A percentile compares a stretch with the other conserved stretches of the same genome.
These are phyloP conservation scores for Sclerodermus sp. DNA, from an alignment of 2,888 invertebrate species.

Conservation along the genomic window DNA sequence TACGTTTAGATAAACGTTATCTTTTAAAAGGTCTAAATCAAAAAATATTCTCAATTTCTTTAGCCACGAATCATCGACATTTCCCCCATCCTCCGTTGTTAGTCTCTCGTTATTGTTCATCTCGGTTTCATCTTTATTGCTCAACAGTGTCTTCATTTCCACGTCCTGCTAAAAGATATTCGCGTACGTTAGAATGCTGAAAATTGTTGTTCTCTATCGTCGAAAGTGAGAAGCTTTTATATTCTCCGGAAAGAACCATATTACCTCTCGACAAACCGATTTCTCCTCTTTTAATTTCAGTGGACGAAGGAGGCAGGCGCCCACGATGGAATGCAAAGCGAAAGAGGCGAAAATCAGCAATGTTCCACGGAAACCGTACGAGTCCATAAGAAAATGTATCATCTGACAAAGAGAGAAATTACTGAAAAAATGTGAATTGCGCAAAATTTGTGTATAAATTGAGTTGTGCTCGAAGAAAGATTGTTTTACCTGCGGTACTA, in stretches of 20 bases:
- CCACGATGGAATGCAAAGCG: constrained; percentile 58
- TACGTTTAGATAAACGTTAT: constrained; percentile 36
- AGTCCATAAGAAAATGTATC: constrained; percentile 30
- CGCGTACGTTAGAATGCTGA: too few species aligned
- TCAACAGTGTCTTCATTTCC: not conserved
- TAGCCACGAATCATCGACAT: not conserved
- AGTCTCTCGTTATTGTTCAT: not conserved
- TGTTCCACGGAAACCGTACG: constrained; percentile 49
- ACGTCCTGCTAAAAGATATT: not conserved
- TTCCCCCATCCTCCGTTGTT: not conserved
- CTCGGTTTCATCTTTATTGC: constrained; percentile 1
- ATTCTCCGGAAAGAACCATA: too few species aligned
- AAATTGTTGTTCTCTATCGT: too few species aligned
- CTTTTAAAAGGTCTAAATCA: constrained; percentile 37
- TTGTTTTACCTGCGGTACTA: constrained; percentile 72
- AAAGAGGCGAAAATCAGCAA: constrained; percentile 59
- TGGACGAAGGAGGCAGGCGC: constrained; percentile 60
- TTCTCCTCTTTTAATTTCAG: constrained; percentile 9
- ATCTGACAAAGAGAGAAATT: constrained; percentile 23
- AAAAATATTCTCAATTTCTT: constrained; percentile 29
- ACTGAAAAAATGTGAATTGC: not conserved
- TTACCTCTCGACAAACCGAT: too few species aligned
- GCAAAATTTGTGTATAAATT: constrained; percentile 19
- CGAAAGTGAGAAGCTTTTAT: too few species aligned
- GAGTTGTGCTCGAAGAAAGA: too few species aligned